phyloP scores from a whole-genome alignment of 2,113 vertebrate genomes.

The Colossoma macropomum region DNA sequence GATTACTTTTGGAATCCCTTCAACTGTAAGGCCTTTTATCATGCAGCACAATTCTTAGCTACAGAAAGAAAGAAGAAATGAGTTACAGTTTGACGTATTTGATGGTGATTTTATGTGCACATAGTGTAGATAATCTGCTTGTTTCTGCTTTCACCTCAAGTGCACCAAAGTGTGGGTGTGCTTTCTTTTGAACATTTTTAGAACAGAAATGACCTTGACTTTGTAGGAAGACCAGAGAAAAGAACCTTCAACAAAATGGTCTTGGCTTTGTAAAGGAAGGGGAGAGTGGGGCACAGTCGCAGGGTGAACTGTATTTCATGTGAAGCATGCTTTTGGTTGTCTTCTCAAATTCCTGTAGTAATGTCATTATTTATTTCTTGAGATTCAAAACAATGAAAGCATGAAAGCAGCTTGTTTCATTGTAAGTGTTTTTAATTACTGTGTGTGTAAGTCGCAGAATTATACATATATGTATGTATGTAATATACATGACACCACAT shows the following conservation, averaged over 20 bases:
- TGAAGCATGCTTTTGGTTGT: no score
- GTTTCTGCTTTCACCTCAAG: not conserved
- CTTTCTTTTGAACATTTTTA: not conserved
- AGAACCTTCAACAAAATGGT: no score
- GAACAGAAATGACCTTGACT: not conserved
- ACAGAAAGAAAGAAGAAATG: not conserved
- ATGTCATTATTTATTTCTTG: not conserved
- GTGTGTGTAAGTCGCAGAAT: no score
- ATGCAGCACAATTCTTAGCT: not conserved
- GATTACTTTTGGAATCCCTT: constrained; percentile 50
- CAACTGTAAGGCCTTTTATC: constrained; percentile 7
- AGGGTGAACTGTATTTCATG: no score
- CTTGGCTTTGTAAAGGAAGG: not conserved
- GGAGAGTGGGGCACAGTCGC: no score
- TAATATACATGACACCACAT: no score
- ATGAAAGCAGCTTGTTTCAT: no score
- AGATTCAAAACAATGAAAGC: not conserved
- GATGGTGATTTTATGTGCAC: no score
- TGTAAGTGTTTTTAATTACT: no score
- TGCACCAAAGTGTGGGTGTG: not conserved
- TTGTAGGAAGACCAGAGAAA: no score
- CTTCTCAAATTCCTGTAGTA: no score
- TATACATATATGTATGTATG: no score
- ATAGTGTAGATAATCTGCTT: not conserved
- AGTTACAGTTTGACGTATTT: constrained; percentile 30